Evolutionary conservation across 2,797 vertebrate genomes (phyloP), one percentile per base, ranked within the genome.

Genomic region (Anguilla pacifica): DNA sequence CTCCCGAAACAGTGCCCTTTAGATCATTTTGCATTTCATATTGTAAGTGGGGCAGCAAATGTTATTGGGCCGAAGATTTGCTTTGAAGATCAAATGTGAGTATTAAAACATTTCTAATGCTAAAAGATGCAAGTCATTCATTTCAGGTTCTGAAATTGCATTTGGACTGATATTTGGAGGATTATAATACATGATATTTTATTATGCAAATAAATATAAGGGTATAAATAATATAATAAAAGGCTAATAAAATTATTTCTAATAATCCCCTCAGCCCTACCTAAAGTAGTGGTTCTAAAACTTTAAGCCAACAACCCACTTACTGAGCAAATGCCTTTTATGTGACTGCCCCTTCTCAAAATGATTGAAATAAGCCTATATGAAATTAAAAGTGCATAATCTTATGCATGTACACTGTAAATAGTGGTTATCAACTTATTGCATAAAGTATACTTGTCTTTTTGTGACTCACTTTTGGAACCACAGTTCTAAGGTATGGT

Each of bases 1-100:
- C 96, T 96, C 83, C 89, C 90, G 77, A 94, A 83, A 88, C 59
- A 49, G 2, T 99, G 98, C 67, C 93, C 95, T 0, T 0, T 15
- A 0, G 70, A 95, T 74, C 88, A 94, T 84, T 98, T 97, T 64
- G 91, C 97, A 0, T 95, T 99, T 85, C 94, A 88, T 86, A 92
- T 99, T 86, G 81, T 22, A 83, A 99, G 97, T 0, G 97, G 98
- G 0, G 96, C 96, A 0, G 96, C 97, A 57, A 94, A 97, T 0
- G 91, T 97, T 15, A 94, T 99, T 6, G 97, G 97, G n/a, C 97
- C 98, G 57, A 95, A 91, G 19, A 96, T 99, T 88, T 99, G 98
- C 92, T 97, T 99, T 1, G 90, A 99, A 0, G 94, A 94, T 61
- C 79, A 88, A 53, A 79, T 91, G 98, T 98, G 95, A 90, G 97